Percentiles rank a stretch among this genome's conserved stretches.
Evolutionary conservation across 2,113 vertebrate genomes (phyloP).

Genomic region (Psittacus erithacus): DNA sequence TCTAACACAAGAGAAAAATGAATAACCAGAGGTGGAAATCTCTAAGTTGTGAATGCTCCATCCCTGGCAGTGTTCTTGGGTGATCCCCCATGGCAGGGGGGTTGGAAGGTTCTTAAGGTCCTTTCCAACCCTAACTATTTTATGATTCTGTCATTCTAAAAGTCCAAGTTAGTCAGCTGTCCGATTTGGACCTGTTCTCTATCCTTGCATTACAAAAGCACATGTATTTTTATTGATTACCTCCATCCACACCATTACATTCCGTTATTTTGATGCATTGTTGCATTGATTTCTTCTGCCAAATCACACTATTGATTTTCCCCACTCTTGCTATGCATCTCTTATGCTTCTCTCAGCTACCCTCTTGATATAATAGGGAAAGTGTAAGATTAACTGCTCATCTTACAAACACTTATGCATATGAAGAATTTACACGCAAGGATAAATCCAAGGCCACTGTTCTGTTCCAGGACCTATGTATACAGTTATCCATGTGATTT

Average conservation of each 20-base stretch:
- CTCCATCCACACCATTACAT: not conserved
- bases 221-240: not conserved
- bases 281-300: conserved; percentile 49
- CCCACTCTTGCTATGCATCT: not conserved
- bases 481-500: not conserved
- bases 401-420: not conserved
- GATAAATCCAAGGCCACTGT: not conserved
- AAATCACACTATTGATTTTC: conserved; percentile 34
- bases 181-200: not conserved
- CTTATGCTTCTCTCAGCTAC: not conserved
- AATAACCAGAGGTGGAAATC: not conserved
- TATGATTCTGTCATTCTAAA: not conserved
- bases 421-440: not conserved
- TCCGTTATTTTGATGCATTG: not conserved
- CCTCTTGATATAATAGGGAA: not conserved
- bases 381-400: not conserved
- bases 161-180: not conserved
- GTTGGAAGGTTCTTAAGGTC: not conserved
- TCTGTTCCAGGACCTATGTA: not conserved
- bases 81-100: not conserved
- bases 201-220: not conserved
- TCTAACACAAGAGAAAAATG: not conserved
- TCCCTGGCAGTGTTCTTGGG: not conserved
- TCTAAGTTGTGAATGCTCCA: not conserved
- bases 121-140: not conserved